Evolutionary conservation across 2,113 vertebrate genomes (phyloP).

Genomic region (Zosterops lateralis): DNA sequence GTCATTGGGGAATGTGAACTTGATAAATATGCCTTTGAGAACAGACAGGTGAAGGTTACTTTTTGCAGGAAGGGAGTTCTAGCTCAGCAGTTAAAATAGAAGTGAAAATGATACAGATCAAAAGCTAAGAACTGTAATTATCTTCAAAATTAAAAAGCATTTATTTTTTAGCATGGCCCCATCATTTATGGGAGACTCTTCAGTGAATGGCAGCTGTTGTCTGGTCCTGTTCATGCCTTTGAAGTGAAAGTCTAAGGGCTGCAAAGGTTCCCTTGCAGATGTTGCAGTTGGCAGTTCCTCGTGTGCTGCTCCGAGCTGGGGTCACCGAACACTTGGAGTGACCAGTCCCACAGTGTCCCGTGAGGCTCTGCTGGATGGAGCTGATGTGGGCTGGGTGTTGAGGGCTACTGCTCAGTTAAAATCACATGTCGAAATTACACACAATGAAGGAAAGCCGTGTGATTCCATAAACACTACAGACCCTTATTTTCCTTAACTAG

Average conservation of each 20-base stretch:
- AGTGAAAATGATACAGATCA: neutral
- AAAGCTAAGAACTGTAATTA: neutral
- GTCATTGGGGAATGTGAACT: neutral
- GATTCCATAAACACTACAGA: neutral
- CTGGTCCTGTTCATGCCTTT: neutral
- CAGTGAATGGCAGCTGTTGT: neutral
- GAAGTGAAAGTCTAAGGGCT: neutral
- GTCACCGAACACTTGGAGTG: rapidly evolving
- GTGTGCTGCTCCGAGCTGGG: rapidly evolving
- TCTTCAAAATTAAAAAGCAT: neutral
- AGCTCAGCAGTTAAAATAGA: neutral
- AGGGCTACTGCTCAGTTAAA: neutral
- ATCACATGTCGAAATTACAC: neutral
- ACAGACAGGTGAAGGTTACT: neutral
- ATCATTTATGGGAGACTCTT: neutral
- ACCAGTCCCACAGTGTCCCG: rapidly evolving
- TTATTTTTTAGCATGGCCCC: neutral
- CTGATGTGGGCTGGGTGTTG: neutral
- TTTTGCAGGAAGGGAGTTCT: neutral
- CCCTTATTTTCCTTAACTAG: neutral
- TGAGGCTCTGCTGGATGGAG: neutral
- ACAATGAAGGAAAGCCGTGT: neutral
- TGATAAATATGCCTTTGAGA: neutral
- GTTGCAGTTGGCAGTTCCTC: rapidly evolving
- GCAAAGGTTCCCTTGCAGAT: rapidly evolving